Conservation (phyloP, 2,888 invertebrate genomes). For the Ophion ventricosus region DNA sequence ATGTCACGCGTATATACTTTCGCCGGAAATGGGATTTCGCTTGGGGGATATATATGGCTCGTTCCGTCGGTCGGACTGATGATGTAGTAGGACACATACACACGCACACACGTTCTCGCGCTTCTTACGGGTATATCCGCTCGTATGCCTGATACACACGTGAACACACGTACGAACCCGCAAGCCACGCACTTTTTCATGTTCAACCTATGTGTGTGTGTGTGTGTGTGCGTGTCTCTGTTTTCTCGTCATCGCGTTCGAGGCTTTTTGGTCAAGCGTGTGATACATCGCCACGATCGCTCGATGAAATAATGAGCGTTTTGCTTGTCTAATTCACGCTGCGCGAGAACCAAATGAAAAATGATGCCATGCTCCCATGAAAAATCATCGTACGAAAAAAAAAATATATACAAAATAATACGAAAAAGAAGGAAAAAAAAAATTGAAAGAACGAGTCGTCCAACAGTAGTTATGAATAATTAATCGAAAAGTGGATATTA, state of each 20-base stretch:
- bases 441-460: not conserved
- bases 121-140: not conserved
- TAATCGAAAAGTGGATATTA: constrained; percentile 20
- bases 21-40: constrained; percentile 72
- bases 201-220: not conserved
- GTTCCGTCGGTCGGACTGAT: constrained; percentile 36
- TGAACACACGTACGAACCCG: not conserved
- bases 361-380: constrained; percentile 2
- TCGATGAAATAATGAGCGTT: constrained; percentile 46
- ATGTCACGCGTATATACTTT: constrained; percentile 71
- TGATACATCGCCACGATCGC: constrained; percentile 28
- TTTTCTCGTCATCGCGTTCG: constrained; percentile 29
- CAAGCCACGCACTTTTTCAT: no score
- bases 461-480: constrained; percentile 38
- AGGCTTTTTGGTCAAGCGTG: constrained; percentile 12
- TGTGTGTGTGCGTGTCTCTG: not conserved
- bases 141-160: not conserved
- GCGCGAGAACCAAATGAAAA: constrained; percentile 17
- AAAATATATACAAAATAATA: not conserved
- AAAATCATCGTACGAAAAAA: not conserved
- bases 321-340: constrained; percentile 36
- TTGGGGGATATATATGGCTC: constrained; percentile 57
- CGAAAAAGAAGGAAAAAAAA: not conserved
- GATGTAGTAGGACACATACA: constrained; percentile 22
- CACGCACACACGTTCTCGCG: not conserved